These are phyloP conservation scores for Triplophysa rosa DNA, from an alignment of 2,113 vertebrate species.

Conservation along the genomic window DNA sequence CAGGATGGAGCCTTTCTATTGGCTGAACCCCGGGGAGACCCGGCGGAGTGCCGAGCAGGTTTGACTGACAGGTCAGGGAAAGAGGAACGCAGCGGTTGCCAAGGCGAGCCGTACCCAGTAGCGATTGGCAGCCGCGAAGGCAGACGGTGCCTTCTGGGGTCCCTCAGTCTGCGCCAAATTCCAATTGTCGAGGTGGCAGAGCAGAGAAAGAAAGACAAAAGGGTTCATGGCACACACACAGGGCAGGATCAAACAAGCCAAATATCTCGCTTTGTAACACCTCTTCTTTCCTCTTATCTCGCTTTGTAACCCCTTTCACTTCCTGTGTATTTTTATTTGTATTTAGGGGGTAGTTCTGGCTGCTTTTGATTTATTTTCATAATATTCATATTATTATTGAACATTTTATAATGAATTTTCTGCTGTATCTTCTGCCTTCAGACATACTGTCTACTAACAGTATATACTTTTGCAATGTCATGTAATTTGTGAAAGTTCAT, in stretches of 20 bases:
- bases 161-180: conserved; percentile 44
- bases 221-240: conserved; percentile 41
- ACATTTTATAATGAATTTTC: neutral
- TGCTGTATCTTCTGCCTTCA: too few species aligned
- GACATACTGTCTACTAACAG: too few species aligned
- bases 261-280: conserved; percentile 28
- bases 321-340: neutral
- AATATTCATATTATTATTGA: neutral
- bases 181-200: conserved; percentile 50
- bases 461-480: neutral
- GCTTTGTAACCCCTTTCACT: conserved; percentile 5
- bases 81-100: conserved; percentile 36
- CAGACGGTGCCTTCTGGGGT: conserved; percentile 52
- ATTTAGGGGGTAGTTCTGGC: neutral
- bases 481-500: conserved; percentile 13
- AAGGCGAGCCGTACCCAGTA: conserved; percentile 40
- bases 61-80: conserved; percentile 59
- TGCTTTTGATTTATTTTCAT: neutral
- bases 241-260: conserved; percentile 33
- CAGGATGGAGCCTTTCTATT: conserved; percentile 29
- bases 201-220: conserved; percentile 39
- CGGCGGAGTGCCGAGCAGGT: conserved; percentile 32
- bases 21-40: conserved; percentile 30
- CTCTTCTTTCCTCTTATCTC: neutral
- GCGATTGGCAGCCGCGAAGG: conserved; percentile 38